Evolutionary conservation across 2,797 vertebrate genomes (phyloP).

Genomic region (Danio kyathit): DNA sequence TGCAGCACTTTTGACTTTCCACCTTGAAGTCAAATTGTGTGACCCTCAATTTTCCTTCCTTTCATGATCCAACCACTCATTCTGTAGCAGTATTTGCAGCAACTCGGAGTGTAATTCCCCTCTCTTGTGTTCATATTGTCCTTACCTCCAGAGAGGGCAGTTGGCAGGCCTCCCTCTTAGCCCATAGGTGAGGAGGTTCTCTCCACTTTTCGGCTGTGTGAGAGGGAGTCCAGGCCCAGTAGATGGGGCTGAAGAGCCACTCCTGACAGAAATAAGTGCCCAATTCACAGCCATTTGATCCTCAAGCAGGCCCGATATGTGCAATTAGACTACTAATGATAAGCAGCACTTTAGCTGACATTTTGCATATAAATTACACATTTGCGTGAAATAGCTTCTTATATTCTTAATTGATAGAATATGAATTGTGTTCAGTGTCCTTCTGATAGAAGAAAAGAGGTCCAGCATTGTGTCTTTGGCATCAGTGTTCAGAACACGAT

Average conservation of each 20-base stretch:
- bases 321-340: slow-evolving; percentile 69
- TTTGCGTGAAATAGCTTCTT: slow-evolving; percentile 65
- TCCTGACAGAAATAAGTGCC: slow-evolving; percentile 42
- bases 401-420: slow-evolving; percentile 67
- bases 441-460: slow-evolving; percentile 41
- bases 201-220: slow-evolving; percentile 6
- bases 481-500: slow-evolving; percentile 38
- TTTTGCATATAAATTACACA: slow-evolving; percentile 70
- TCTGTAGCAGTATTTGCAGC: background rate
- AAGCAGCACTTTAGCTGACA: slow-evolving; percentile 66
- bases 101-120: slow-evolving; percentile 16
- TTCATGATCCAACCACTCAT: slow-evolving; percentile 31
- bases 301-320: slow-evolving; percentile 61
- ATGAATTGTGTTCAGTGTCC: slow-evolving; percentile 59
- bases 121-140: slow-evolving; percentile 15
- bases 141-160: slow-evolving; percentile 24
- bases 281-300: slow-evolving; percentile 57
- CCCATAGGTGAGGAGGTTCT: slow-evolving; percentile 39
- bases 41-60: slow-evolving; percentile 1
- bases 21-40: slow-evolving; percentile 1
- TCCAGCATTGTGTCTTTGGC: background rate
- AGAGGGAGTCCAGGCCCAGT: slow-evolving; percentile 57
- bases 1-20: slow-evolving; percentile 7
- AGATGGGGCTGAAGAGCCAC: slow-evolving; percentile 68
- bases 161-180: slow-evolving; percentile 17